Conservation (phyloP, 2,888 invertebrate genomes). For the Zhengitettix transpicula region DNA sequence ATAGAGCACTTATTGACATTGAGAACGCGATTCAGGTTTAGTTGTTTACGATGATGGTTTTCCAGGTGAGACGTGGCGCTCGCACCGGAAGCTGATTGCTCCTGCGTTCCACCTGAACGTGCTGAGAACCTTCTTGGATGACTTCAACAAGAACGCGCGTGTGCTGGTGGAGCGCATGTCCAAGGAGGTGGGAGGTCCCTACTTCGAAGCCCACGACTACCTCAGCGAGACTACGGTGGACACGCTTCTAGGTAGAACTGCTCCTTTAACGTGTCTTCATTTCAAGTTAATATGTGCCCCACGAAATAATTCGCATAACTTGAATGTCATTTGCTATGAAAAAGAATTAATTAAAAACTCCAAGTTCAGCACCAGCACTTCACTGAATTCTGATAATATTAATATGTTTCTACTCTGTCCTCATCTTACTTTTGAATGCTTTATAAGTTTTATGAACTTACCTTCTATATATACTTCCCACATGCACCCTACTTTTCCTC, state of each 20-base stretch:
- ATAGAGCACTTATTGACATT: too few relatives aligned
- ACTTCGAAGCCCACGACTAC: constrained; percentile 33
- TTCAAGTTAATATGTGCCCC: background rate
- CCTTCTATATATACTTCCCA: too few relatives aligned
- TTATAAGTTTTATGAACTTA: too few relatives aligned
- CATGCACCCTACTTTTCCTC: too few relatives aligned
- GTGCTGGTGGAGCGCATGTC: background rate
- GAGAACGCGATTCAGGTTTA: too few relatives aligned
- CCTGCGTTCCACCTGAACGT: constrained; percentile 1
- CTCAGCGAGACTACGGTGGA: constrained; percentile 46
- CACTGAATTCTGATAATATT: too few relatives aligned
- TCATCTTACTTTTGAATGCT: too few relatives aligned
- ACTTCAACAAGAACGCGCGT: background rate
- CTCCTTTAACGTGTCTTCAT: too few relatives aligned
- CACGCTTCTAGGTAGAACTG: constrained; percentile 48
- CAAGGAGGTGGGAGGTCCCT: constrained; percentile 19
- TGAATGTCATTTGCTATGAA: too few relatives aligned
- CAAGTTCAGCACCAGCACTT: too few relatives aligned
- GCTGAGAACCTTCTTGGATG: background rate
- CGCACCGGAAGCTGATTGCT: constrained; percentile 1
- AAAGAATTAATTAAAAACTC: too few relatives aligned
- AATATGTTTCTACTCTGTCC: too few relatives aligned
- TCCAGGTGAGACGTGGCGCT: constrained; percentile 11
- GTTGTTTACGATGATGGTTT: constrained; percentile 2
- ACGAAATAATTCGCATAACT: background rate